Percentiles rank a stretch among this genome's conserved stretches.
Conservation (phyloP, 2,113 vertebrate species). For the Aspiorhynchus laticeps region DNA sequence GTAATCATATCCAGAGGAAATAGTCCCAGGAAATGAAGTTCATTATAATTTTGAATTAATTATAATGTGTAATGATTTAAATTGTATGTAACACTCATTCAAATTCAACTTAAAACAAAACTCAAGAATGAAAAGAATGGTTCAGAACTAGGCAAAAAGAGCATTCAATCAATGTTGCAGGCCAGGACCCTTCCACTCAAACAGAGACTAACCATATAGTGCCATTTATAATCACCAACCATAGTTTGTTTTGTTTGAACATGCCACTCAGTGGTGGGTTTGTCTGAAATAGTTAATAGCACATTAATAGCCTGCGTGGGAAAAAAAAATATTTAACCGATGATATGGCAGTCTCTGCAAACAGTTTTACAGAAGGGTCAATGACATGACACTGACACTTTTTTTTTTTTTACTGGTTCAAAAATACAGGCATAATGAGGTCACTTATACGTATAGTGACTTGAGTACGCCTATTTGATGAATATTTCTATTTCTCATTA, state of each 20-base stretch:
- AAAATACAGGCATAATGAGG: neutral
- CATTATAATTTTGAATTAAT: conserved; percentile 31
- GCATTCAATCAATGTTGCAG: neutral
- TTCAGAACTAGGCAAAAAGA: neutral
- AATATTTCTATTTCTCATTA: neutral
- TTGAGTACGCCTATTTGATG: neutral
- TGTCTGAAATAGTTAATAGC: neutral
- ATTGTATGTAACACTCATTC: neutral
- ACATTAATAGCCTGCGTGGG: neutral
- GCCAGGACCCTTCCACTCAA: neutral
- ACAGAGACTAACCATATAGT: neutral
- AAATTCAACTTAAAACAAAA: conserved; percentile 2
- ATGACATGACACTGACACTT: no score
- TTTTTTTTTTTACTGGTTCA: neutral
- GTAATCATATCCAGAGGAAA: conserved; percentile 28
- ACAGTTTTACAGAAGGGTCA: no score
- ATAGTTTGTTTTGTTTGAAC: neutral
- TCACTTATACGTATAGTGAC: neutral
- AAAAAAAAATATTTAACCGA: neutral
- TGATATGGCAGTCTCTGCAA: no score
- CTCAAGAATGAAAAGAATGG: neutral
- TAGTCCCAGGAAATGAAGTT: conserved; percentile 4
- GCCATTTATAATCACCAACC: neutral
- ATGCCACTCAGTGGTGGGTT: neutral
- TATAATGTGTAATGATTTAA: conserved; percentile 26